Conservation (phyloP, 2,888 invertebrate genomes). For the Keiferia lycopersicella region DNA sequence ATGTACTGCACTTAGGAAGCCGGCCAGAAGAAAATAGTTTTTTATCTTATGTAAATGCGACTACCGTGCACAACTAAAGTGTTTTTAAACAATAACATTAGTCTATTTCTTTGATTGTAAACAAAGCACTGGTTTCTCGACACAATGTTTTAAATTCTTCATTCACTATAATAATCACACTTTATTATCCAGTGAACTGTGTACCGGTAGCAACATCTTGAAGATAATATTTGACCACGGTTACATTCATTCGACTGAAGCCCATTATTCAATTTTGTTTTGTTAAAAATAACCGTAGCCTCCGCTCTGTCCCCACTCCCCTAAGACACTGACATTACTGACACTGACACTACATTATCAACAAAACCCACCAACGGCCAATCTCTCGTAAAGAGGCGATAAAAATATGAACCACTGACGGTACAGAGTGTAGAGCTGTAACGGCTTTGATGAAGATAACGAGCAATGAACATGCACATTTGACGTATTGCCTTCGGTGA, state of each 20-base stretch:
- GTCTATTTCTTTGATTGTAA: background rate
- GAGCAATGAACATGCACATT: background rate
- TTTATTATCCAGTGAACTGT: background rate
- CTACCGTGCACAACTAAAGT: too few relatives aligned
- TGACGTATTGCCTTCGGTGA: background rate
- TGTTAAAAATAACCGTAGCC: constrained; percentile 21
- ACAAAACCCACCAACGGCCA: background rate
- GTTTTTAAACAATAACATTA: background rate
- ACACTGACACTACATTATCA: constrained; percentile 3
- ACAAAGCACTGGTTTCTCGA: background rate
- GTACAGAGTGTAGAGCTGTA: background rate
- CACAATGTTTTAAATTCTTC: background rate
- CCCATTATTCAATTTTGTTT: constrained; percentile 25
- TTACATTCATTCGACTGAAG: constrained; percentile 17
- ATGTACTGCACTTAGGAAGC: too few relatives aligned
- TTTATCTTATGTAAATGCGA: too few relatives aligned
- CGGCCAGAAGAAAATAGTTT: too few relatives aligned
- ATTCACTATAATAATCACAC: background rate
- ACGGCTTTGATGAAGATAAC: background rate
- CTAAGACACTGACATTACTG: constrained; percentile 11
- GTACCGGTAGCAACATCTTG: background rate
- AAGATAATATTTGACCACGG: background rate
- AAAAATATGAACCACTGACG: background rate
- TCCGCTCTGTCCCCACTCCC: constrained; percentile 2
- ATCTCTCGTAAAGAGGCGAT: background rate